Base-by-base conservation (phyloP, 2,113 vertebrate species). In the Tragelaphus strepsiceros region DNA sequence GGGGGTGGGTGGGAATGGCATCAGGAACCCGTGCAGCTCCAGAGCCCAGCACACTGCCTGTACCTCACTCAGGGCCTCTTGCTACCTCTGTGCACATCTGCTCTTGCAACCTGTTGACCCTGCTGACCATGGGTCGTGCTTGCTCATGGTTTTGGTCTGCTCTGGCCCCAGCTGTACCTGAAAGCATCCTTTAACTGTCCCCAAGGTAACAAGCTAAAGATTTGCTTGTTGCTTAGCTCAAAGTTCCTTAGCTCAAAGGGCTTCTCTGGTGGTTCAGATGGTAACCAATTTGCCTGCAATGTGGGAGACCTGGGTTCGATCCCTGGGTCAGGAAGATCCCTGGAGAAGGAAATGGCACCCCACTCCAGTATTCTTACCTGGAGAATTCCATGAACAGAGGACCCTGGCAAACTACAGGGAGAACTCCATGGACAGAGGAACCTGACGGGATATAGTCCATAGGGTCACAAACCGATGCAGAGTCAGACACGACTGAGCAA, bases 171-270 rank as follows among this genome's bases (percentile, higher is more conserved):
- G 35, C 13, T 39, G 2, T 24, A 35, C 53, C 96, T 49, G 35
- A 96, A 30, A 91, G 26, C 24, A 51, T 59, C 67, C 71, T 67
- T 84, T 49, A 30, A 46, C 28, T 56, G n/a, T 46, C 7, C 15
- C 43, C n/a, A 59, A 85, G 43, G 49, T 56, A 71, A 46, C 19
- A 17, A 67, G 74, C 26, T 94, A 56, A 56, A 46, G 80, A 15
- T 83, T 88, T 91, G 9, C n/a, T 93, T 91, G 7, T 53, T 90
- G 90, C 32, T 92, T 77, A 87, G 35, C 49, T 96, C 67, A 10
- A 9, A 61, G 16, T 39, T 39, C 4, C 67, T 71, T 71, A 35
- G 19, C 67, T 71, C 67, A 39, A 71, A 22, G 67, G 19, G 67
- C n/a, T 71, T 71, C 67, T 39, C n/a, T 22, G 10, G 32, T 39